Conservation (phyloP, 53 echinoderm and acorn worm genomes). For the Luidia sarsii region DNA sequence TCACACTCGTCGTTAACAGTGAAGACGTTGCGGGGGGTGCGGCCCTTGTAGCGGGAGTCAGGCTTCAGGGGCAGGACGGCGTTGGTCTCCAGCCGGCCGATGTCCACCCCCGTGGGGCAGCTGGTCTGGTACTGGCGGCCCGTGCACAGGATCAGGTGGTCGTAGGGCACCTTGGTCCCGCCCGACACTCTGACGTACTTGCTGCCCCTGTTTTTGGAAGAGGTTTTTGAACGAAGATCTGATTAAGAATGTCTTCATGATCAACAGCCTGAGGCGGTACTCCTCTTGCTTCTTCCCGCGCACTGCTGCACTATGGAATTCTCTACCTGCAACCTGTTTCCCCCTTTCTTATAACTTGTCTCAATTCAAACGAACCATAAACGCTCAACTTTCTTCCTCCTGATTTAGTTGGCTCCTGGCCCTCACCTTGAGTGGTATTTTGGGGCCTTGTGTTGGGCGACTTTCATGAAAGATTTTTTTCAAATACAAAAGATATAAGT, state of each 20-base stretch:
- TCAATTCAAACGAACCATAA: neutral
- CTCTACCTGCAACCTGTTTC: no score
- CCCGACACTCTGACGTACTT: slow-evolving; percentile 88
- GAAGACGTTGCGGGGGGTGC: slow-evolving; percentile 81
- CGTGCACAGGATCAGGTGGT: slow-evolving; percentile 88
- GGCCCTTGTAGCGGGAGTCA: slow-evolving; percentile 63
- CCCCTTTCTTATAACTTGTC: no score
- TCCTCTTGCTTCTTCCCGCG: no score
- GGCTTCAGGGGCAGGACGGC: slow-evolving; percentile 68
- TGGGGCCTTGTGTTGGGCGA: no score
- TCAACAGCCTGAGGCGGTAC: no score
- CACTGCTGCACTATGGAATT: no score
- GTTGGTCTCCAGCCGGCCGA: slow-evolving; percentile 63
- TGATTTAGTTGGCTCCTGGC: no score
- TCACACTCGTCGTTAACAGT: slow-evolving; percentile 83
- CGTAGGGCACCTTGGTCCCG: slow-evolving; percentile 87
- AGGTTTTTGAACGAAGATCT: no score
- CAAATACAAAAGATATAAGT: no score
- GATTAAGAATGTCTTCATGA: no score
- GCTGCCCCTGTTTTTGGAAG: slow-evolving; percentile 78
- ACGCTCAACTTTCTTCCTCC: neutral
- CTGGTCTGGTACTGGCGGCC: slow-evolving; percentile 91
- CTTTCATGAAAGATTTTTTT: no score
- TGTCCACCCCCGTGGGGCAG: slow-evolving; percentile 81
- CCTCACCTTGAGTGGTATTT: no score